Evolutionary conservation across 2,888 invertebrate genomes (phyloP).

Genomic region (Drosophila testacea): DNA sequence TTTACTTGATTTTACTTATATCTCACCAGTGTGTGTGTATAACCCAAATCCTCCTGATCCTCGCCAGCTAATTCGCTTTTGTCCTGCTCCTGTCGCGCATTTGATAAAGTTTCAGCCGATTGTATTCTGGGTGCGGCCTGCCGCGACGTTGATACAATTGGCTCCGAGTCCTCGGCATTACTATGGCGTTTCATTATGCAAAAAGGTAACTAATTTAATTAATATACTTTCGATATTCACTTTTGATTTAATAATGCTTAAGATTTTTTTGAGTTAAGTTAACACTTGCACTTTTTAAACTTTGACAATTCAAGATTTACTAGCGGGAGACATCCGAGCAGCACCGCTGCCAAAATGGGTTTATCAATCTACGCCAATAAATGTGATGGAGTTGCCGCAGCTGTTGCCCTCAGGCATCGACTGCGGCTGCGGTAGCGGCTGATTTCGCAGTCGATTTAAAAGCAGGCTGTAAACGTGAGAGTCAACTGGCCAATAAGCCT

Average conservation of each 20-base stretch:
- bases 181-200: slow-evolving; percentile 25
- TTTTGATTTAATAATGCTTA: background rate
- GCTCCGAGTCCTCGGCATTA: slow-evolving; percentile 29
- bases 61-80: slow-evolving; percentile 43
- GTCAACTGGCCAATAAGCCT: slow-evolving; percentile 28
- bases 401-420: slow-evolving; percentile 12
- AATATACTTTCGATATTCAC: background rate
- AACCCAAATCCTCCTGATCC: slow-evolving; percentile 50
- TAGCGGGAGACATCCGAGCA: slow-evolving; percentile 40
- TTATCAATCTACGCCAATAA: slow-evolving; percentile 35
- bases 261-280: background rate
- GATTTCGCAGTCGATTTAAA: slow-evolving; percentile 14
- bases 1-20: background rate
- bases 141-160: slow-evolving; percentile 26
- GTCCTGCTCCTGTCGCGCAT: slow-evolving; percentile 41
- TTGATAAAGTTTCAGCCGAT: slow-evolving; percentile 31
- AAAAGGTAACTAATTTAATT: background rate
- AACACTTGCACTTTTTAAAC: slow-evolving; percentile 17
- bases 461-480: slow-evolving; percentile 22
- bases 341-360: slow-evolving; percentile 37
- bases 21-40: slow-evolving; percentile 52
- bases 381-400: slow-evolving; percentile 24
- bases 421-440: slow-evolving; percentile 4
- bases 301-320: slow-evolving; percentile 1
- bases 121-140: slow-evolving; percentile 23